Conservation (phyloP, 2,113 vertebrate genomes). For the Ibidorhyncha struthersii region DNA sequence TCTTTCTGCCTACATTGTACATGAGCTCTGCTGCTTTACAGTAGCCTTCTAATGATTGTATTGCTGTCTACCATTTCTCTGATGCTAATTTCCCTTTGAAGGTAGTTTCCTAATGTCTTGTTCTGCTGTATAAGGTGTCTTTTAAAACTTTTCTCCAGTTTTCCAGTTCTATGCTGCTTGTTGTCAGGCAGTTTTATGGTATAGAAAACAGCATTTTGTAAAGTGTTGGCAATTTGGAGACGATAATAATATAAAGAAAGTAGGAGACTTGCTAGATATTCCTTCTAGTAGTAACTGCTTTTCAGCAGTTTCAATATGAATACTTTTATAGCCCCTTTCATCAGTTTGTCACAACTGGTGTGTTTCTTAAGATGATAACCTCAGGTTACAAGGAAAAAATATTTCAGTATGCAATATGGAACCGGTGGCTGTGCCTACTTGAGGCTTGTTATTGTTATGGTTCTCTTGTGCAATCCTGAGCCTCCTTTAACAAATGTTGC, state of each 20-base stretch:
- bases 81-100: neutral
- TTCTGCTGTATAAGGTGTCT: neutral
- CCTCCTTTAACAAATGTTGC: neutral
- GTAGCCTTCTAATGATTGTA: neutral
- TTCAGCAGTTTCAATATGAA: neutral
- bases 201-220: neutral
- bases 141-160: neutral
- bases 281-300: neutral
- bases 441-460: neutral
- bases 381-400: neutral
- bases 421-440: neutral
- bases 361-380: neutral
- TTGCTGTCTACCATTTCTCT: neutral
- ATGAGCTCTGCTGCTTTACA: neutral
- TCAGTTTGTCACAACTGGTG: neutral
- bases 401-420: neutral
- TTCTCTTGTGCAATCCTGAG: neutral
- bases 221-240: neutral
- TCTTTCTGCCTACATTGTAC: neutral
- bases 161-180: neutral
- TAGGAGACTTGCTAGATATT: neutral
- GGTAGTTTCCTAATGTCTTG: neutral
- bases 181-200: neutral
- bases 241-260: neutral
- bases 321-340: neutral